Base-by-base conservation (phyloP, 2,113 vertebrate genomes). In the Euleptes europaea region DNA sequence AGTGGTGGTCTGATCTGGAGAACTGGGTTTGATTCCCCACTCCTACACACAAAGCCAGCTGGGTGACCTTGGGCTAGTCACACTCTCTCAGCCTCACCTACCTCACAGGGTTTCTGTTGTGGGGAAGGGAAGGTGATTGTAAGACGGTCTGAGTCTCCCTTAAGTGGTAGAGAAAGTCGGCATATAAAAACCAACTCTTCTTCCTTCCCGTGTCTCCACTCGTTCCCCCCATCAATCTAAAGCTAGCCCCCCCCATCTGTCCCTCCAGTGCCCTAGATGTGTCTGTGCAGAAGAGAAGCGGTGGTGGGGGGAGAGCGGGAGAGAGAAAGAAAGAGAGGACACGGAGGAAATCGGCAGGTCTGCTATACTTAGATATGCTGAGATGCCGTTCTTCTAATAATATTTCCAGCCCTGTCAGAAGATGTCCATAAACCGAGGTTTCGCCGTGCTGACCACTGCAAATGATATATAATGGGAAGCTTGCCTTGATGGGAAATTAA, bases 351-450 rank as follows among this genome's bases (percentile, higher is more conserved):
- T 78, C 21, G 15, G 60, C 60, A 72, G 47, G 77, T 72, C 69
- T 71, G 60, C 76, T 85, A 78, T 38, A 72, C 76, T 65, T 83
- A 83, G 76, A 65, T 65, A 60, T 72, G 76, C 13, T 85, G 67
- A 79, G 81, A 13, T 67, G 10, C 31, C 1, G n/a, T 26, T 75
- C 33, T 83, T 75, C 82, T 75, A 75, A 83, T 38, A 49, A 40
- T 86, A 85, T 49, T 63, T 47, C 28, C 71, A 38, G 78, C 44
- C 57, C 54, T 49, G 57, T 54, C 77, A 65, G 23, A 65, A n/a
- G 57, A 65, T 10, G 33, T 23, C 78, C 70, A 51, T 73, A 66
- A 66, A 65, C 10, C 9, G 5, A 4, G 33, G 23, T 26, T 65
- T 63, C 28, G 21, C 69, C 38, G 69, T 66, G 69, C 77, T 73